Evolutionary conservation across 2,888 invertebrate species (phyloP), one percentile per base, ranked within the genome.

Genomic region (Tenthredo mesomela): DNA sequence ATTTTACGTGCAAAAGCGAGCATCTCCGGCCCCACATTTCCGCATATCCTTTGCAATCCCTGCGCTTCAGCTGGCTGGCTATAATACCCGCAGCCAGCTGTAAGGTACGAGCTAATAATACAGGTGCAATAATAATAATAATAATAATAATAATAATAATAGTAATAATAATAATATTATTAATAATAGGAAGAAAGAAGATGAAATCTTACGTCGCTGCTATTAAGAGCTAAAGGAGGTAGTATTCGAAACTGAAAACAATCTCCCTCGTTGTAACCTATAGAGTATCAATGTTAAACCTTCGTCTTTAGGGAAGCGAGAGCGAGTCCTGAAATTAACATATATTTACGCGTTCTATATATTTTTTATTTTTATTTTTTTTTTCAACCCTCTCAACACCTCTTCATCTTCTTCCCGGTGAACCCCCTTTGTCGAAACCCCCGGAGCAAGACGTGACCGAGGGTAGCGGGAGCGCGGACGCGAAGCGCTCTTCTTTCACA

Each of bases 401-500:
- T 77, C 84, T 85, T 71, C 85, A 65, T 70, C 85, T 70, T 84
- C 67, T 67, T 67, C 82, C 61, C 58, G 82, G 18, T 65, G 82
- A 82, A 61, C 82, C 65, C 29, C 77, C 61, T 65, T 78, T 47
- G 77, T 84, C 84, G 84, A 47, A 65, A 77, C 50, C 78, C 61
- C 78, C 78, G 78, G 78, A 78, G 78, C 78, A 78, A 78, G 78
- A 78, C 78, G 78, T 78, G 78, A 78, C 78, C 58, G 78, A 78
- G 78, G 78, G 78, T 78, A 78, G 78, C 78, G 37, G 40, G 58
- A 58, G 61, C 78, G n/a, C 77, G 77, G 77, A 77, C 77, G 50
- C 77, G 40, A 9, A 73, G 61, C 37, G 21, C 47, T 54, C 65
- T 92, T 92, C 92, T 93, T 92, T 92, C 92, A 92, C 92, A 92